Percentiles rank a stretch among this genome's conserved stretches.
Conservation (phyloP, 1,140 invertebrate species). For the Amphibalanus amphitrite region DNA sequence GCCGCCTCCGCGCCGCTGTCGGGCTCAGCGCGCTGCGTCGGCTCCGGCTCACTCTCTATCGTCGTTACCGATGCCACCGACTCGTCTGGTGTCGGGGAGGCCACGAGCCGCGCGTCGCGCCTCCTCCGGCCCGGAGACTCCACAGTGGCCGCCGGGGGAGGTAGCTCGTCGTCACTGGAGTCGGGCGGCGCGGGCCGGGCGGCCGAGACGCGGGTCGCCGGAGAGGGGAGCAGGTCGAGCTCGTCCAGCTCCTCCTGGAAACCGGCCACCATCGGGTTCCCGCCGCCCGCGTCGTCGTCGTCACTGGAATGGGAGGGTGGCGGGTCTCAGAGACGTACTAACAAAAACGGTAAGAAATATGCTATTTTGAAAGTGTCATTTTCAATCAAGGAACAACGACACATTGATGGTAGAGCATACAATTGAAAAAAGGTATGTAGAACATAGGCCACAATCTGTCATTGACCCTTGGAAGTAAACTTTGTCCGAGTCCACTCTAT, state of each 20-base stretch:
- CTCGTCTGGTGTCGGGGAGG: conserved; percentile 3
- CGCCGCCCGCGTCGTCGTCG: conserved; percentile 45
- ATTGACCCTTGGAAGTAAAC: too few species aligned
- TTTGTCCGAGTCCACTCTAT: too few species aligned
- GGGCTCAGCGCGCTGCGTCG: conserved; percentile 14
- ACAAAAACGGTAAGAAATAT: too few species aligned
- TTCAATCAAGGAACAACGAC: too few species aligned
- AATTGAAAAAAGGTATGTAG: too few species aligned
- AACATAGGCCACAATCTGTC: too few species aligned
- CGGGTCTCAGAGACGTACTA: too few species aligned
- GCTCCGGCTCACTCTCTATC: conserved; percentile 11
- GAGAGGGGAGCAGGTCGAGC: conserved; percentile 30
- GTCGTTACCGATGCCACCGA: conserved; percentile 13
- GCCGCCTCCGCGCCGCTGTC: conserved; percentile 21
- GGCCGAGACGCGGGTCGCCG: conserved; percentile 6
- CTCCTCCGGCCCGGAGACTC: conserved; percentile 3
- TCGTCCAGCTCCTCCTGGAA: conserved; percentile 73
- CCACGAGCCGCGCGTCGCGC: background rate
- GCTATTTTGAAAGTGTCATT: too few species aligned
- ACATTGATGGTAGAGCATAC: too few species aligned
- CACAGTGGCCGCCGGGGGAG: conserved; percentile 3
- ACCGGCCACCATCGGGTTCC: conserved; percentile 68
- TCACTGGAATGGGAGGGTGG: too few species aligned
- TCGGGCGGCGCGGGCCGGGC: conserved; percentile 4
- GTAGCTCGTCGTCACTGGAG: conserved; percentile 4